These are phyloP conservation scores for Brachionus manjavacas DNA, from an alignment of 1,140 invertebrate genomes.

Conservation along the genomic window DNA sequence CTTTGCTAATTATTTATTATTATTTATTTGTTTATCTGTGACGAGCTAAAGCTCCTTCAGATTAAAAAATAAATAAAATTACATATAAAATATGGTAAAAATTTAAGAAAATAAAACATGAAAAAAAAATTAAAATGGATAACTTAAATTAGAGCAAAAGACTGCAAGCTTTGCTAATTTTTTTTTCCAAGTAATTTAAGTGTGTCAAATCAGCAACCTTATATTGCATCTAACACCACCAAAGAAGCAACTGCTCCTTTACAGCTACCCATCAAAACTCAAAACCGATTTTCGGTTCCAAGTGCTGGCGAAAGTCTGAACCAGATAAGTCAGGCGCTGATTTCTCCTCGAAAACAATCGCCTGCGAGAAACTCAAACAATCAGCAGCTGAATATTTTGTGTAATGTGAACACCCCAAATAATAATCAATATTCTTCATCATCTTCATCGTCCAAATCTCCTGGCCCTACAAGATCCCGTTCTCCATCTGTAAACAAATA, in stretches of 20 bases:
- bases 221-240: neutral
- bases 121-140: no score
- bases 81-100: no score
- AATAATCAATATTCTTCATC: constrained; percentile 31
- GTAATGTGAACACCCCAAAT: neutral
- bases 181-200: neutral
- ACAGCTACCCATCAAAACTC: neutral
- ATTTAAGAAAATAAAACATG: no score
- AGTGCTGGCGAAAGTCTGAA: neutral
- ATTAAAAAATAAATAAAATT: no score
- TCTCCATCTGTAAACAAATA: neutral
- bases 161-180: no score
- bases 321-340: neutral
- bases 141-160: no score
- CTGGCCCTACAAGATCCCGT: neutral
- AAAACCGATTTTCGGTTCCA: neutral
- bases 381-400: neutral
- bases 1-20: neutral
- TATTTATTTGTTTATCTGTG: no score
- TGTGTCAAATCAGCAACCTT: neutral
- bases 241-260: neutral
- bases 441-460: constrained; percentile 27
- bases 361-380: neutral
- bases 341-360: constrained; percentile 6
- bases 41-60: no score